These are phyloP conservation scores for Oncorhynchus mykiss DNA, from an alignment of 2,113 vertebrate genomes.

Conservation along the genomic window DNA sequence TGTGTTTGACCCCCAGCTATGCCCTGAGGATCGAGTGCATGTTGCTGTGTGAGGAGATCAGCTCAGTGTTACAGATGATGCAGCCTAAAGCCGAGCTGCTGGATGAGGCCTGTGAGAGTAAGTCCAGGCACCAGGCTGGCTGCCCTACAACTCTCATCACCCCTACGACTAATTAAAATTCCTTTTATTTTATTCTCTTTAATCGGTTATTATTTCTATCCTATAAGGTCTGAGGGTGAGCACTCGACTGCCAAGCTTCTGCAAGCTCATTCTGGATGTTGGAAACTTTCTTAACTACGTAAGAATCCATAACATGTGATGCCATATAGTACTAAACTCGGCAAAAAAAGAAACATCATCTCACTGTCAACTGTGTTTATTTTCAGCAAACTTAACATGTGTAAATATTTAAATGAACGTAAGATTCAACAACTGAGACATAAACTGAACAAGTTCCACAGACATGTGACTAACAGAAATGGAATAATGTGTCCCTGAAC, in stretches of 20 bases:
- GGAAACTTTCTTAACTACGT: constrained; percentile 96
- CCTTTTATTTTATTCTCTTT: neutral
- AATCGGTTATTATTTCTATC: neutral
- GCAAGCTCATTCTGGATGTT: constrained; percentile 86
- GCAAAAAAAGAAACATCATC: too few species aligned
- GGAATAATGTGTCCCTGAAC: too few species aligned
- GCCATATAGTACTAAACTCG: neutral
- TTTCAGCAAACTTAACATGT: too few species aligned
- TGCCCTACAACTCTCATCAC: too few species aligned
- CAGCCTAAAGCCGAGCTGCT: constrained; percentile 80
- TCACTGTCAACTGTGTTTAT: too few species aligned
- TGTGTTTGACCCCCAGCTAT: constrained; percentile 71
- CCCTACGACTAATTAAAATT: too few species aligned
- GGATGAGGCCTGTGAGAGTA: constrained; percentile 80
- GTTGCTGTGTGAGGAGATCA: constrained; percentile 82
- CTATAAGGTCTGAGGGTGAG: constrained; percentile 80
- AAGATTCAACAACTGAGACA: too few species aligned
- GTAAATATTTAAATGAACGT: too few species aligned
- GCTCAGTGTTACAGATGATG: constrained; percentile 76
- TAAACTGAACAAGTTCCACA: too few species aligned
- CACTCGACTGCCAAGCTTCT: constrained; percentile 82
- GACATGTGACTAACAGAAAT: too few species aligned
- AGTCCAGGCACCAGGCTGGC: constrained; percentile 27
- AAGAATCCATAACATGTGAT: constrained; percentile 51
- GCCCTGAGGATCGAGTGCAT: constrained; percentile 85